Evolutionary conservation across 2,797 vertebrate genomes (phyloP), one percentile per base, ranked within the genome.

Genomic region (Leptatherina wallacei): DNA sequence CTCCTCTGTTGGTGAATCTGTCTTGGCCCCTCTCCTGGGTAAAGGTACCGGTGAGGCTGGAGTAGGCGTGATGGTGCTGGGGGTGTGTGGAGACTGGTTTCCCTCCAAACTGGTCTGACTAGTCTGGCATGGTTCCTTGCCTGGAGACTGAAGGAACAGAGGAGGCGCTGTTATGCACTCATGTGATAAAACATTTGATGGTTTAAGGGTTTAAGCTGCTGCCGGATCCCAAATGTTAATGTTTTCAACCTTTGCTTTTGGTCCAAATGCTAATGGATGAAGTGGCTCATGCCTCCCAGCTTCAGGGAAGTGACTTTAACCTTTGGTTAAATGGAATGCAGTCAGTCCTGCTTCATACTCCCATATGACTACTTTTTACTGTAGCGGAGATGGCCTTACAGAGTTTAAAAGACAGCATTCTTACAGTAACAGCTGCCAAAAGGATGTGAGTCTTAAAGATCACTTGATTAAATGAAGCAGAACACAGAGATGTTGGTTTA

Each of bases 31-130:
- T 38, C 83, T 83, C 47, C 54, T 80, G 55, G 81, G 63, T 14
- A 54, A 18, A 35, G 65, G 86, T 47, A 71, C 70, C 67, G 66
- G 89, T 81, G 81, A 51, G 33, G 68, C 52, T 12, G 85, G 61
- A 84, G 78, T 3, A 68, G 88, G 57, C 1, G 64, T 49, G 65
- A 91, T 85, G 13, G 88, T 78, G 52, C 70, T 73, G 0, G 68
- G 67, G 12, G 80, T 51, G 13, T 90, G 91, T 0, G 32, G 65
- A 27, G 84, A 76, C 13, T 93, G 94, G 71, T 96, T 94, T 1
- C 83, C 93, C 16, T 95, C 94, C 57, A 96, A 85, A 81, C 95
- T 96, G 77, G 94, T 88, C 85, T 95, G 95, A 88, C 93, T 96
- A 0, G 58, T 93, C 77, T 95, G 93, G 0, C 94, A 95, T 1